Evolutionary conservation across 2,888 invertebrate genomes (phyloP).

Genomic region (Muschampia staudingeri): DNA sequence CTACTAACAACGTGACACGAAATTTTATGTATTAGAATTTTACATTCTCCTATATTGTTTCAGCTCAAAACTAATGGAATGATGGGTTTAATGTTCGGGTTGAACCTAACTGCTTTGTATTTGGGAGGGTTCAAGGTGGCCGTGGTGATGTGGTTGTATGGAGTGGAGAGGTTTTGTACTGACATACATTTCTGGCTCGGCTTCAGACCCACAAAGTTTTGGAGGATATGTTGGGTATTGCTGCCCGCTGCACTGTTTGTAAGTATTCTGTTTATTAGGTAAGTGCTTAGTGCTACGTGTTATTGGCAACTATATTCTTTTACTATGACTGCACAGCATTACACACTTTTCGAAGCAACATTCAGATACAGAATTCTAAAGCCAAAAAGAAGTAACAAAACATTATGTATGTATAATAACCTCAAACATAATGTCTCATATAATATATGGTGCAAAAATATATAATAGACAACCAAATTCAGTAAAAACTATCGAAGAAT

Average conservation of each 20-base stretch:
- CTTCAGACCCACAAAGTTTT: slow-evolving; percentile 82
- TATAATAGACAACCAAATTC: no score
- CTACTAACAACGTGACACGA: no score
- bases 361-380: no score
- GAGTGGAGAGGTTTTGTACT: slow-evolving; percentile 78
- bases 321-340: no score
- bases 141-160: slow-evolving; percentile 84
- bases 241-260: slow-evolving; percentile 78
- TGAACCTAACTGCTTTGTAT: slow-evolving; percentile 73
- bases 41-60: slow-evolving; percentile 52
- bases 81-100: slow-evolving; percentile 70
- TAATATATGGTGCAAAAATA: no score
- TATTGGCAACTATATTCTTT: no score
- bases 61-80: slow-evolving; percentile 69
- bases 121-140: slow-evolving; percentile 77
- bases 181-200: slow-evolving; percentile 85
- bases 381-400: no score
- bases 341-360: no score
- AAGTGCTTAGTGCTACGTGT: no score
- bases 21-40: neutral
- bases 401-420: no score
- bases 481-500: no score
- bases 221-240: slow-evolving; percentile 77
- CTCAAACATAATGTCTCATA: no score
- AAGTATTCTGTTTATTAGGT: slow-evolving; percentile 54